These are phyloP conservation scores for Tapera naevia DNA, from an alignment of 2,797 vertebrate species.

Conservation along the genomic window DNA sequence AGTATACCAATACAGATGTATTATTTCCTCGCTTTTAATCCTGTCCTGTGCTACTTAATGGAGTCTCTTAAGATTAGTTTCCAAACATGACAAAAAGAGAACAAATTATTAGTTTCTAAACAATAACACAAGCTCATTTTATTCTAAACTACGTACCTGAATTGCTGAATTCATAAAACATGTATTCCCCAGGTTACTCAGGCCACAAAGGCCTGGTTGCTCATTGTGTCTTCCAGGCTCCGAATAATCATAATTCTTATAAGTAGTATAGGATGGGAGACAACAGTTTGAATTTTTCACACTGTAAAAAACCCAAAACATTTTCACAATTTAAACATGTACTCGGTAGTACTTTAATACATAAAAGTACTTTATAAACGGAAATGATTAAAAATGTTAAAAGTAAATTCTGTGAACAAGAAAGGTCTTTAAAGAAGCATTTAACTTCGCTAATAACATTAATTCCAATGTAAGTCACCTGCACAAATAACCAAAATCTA, in stretches of 20 bases:
- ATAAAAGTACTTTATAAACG: slow-evolving; percentile 13
- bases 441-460: neutral
- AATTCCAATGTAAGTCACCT: neutral
- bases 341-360: neutral
- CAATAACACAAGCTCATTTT: slow-evolving; percentile 6
- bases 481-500: slow-evolving; percentile 1
- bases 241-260: slow-evolving; percentile 94
- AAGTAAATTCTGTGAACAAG: neutral
- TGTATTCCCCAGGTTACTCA: slow-evolving; percentile 98
- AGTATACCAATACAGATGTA: neutral
- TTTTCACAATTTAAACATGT: slow-evolving; percentile 62
- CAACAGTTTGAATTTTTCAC: slow-evolving; percentile 98
- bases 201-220: slow-evolving; percentile 93
- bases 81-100: neutral
- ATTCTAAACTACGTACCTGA: slow-evolving; percentile 84
- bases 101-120: neutral
- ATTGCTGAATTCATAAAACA: slow-evolving; percentile 99
- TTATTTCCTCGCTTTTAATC: neutral
- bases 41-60: neutral
- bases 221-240: slow-evolving; percentile 93
- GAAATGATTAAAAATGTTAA: neutral
- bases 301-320: slow-evolving; percentile 78
- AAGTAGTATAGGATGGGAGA: slow-evolving; percentile 91
- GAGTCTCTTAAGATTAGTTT: neutral
- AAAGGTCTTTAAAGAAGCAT: neutral